Evolutionary conservation across 2,888 invertebrate genomes (phyloP).

Genomic region (Melinopterus prodromus): DNA sequence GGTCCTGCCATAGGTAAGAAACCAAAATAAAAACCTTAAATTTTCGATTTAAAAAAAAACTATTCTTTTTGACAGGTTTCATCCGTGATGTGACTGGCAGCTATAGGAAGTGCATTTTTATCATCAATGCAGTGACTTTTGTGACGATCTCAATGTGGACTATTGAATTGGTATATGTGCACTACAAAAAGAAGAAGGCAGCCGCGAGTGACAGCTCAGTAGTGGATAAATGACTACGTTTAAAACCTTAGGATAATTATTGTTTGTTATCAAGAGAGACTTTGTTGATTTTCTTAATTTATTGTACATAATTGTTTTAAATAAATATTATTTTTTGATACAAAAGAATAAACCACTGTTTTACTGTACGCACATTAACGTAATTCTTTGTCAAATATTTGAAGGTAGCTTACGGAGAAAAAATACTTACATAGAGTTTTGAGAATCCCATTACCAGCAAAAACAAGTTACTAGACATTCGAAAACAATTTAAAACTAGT

Average conservation of each 20-base stretch:
- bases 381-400: slow-evolving; percentile 8
- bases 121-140: slow-evolving; percentile 69
- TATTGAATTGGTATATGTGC: slow-evolving; percentile 55
- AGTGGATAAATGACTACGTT: slow-evolving; percentile 14
- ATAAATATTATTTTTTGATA: slow-evolving; percentile 26
- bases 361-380: not conserved
- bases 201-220: not conserved
- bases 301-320: slow-evolving; percentile 23
- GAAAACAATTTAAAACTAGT: not conserved
- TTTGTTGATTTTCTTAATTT: slow-evolving; percentile 20
- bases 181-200: slow-evolving; percentile 34
- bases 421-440: not conserved
- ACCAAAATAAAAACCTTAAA: slow-evolving; percentile 16
- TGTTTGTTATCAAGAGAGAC: slow-evolving; percentile 21
- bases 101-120: slow-evolving; percentile 67
- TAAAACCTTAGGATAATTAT: slow-evolving; percentile 8
- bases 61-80: slow-evolving; percentile 60
- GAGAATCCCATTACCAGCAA: not conserved
- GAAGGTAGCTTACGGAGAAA: not conserved
- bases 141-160: slow-evolving; percentile 69
- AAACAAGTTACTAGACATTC: not conserved
- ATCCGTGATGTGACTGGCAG: slow-evolving; percentile 69
- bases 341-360: not conserved
- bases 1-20: slow-evolving; percentile 71
- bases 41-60: slow-evolving; percentile 21